phyloP scores from a whole-genome alignment of 2,113 vertebrate species.

The Anthoscopus minutus region DNA sequence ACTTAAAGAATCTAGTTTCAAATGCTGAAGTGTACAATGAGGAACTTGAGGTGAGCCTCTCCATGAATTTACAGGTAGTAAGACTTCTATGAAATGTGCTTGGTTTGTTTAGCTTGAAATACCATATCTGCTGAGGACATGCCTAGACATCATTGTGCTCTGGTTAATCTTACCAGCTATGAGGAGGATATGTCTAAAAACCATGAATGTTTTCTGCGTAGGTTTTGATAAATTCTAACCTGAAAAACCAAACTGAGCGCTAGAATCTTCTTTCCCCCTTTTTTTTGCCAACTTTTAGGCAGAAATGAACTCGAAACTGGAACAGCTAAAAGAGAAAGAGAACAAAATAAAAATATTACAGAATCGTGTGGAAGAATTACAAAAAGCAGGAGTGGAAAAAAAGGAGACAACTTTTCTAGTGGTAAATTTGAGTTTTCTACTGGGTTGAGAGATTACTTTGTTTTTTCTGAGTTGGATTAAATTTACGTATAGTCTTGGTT shows the following conservation, averaged over 20 bases:
- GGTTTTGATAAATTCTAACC: not conserved
- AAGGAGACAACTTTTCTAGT: not conserved
- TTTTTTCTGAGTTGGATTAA: not conserved
- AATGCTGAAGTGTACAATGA: constrained; percentile 72
- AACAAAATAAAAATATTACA: constrained; percentile 73
- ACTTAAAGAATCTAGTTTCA: constrained; percentile 73
- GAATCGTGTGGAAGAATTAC: constrained; percentile 52
- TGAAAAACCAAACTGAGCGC: not conserved
- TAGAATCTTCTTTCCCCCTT: not conserved
- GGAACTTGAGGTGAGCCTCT: constrained; percentile 80
- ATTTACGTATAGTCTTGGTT: not conserved
- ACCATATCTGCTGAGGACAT: not conserved
- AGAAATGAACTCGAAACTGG: constrained; percentile 67
- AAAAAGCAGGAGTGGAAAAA: constrained; percentile 32
- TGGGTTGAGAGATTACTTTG: not conserved
- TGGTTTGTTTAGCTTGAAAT: not conserved
- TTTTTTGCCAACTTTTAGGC: constrained; percentile 59
- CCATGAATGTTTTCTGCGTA: not conserved
- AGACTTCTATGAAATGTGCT: not conserved
- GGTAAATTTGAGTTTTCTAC: constrained; percentile 49
- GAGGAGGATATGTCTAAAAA: not conserved
- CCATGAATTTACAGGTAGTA: not conserved
- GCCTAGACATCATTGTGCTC: not conserved
- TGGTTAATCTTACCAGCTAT: not conserved
- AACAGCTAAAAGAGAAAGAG: constrained; percentile 75